A percentile compares a stretch with the other conserved stretches of the same genome.
phyloP scores from a whole-genome alignment of 1,140 invertebrate genomes.

The Dinoponera quadriceps region DNA sequence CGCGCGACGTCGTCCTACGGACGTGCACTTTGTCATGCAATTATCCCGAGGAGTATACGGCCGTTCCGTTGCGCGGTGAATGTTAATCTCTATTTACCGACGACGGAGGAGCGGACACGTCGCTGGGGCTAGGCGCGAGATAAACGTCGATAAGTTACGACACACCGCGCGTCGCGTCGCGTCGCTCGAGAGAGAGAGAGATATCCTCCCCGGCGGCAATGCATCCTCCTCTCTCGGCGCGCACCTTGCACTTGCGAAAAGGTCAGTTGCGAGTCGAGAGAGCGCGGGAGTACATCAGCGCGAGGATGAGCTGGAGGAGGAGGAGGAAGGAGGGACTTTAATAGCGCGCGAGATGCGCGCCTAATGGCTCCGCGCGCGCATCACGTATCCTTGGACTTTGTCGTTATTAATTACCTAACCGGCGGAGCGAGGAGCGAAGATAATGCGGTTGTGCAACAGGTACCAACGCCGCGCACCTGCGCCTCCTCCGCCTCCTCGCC shows the following conservation, averaged over 20 bases:
- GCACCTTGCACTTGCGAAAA: slow-evolving; percentile 63
- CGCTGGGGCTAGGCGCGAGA: slow-evolving; percentile 39
- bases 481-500: slow-evolving; percentile 56
- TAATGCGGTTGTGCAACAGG: slow-evolving; percentile 84
- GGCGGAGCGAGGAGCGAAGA: slow-evolving; percentile 83
- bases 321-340: slow-evolving; percentile 1
- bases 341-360: slow-evolving; percentile 53
- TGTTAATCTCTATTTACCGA: slow-evolving; percentile 56
- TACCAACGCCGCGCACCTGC: slow-evolving; percentile 77
- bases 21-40: slow-evolving; percentile 60
- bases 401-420: slow-evolving; percentile 85
- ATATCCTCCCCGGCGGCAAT: slow-evolving; percentile 25
- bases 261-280: slow-evolving; percentile 38
- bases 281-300: background rate
- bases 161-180: slow-evolving; percentile 1
- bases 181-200: background rate
- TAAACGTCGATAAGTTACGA: slow-evolving; percentile 63
- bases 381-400: slow-evolving; percentile 84
- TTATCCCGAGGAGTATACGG: slow-evolving; percentile 49
- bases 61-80: slow-evolving; percentile 38
- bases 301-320: background rate
- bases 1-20: slow-evolving; percentile 54
- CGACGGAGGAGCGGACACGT: slow-evolving; percentile 41
- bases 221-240: slow-evolving; percentile 17
- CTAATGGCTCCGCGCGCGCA: slow-evolving; percentile 63